These are phyloP conservation scores for Phaethornis superciliosus DNA, from an alignment of 2,113 vertebrate genomes.

Conservation along the genomic window DNA sequence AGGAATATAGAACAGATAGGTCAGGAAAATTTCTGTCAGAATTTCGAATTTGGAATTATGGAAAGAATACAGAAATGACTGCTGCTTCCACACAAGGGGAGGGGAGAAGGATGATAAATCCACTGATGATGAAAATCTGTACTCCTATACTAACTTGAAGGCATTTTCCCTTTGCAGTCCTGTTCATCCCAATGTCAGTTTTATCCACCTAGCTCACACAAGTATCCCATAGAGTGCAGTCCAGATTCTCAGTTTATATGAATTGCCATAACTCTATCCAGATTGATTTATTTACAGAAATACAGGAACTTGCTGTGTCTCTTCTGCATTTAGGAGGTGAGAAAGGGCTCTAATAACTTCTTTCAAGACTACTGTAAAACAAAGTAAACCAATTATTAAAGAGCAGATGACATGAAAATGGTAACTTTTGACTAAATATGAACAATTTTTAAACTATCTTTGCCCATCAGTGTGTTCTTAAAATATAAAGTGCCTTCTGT, in stretches of 20 bases:
- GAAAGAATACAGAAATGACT: neutral
- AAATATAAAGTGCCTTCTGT: neutral
- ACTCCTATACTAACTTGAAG: neutral
- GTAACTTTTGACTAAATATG: neutral
- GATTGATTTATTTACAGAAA: neutral
- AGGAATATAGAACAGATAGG: neutral
- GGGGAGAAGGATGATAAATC: neutral
- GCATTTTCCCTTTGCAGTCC: neutral
- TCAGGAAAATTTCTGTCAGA: neutral
- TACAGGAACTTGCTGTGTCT: neutral
- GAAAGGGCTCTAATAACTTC: neutral
- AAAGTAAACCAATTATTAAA: neutral
- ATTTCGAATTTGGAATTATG: neutral
- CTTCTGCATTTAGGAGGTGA: neutral
- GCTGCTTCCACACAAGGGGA: neutral
- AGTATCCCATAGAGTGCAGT: neutral
- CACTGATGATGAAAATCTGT: neutral
- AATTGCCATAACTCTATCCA: neutral
- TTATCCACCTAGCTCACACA: neutral
- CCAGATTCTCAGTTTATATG: neutral
- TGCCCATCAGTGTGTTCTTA: neutral
- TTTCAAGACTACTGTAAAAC: neutral
- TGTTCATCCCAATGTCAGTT: fast-evolving
- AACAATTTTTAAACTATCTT: neutral
- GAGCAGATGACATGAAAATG: neutral